Evolutionary conservation across 2,888 invertebrate genomes (phyloP).

Genomic region (Asteroscopus sphinx): DNA sequence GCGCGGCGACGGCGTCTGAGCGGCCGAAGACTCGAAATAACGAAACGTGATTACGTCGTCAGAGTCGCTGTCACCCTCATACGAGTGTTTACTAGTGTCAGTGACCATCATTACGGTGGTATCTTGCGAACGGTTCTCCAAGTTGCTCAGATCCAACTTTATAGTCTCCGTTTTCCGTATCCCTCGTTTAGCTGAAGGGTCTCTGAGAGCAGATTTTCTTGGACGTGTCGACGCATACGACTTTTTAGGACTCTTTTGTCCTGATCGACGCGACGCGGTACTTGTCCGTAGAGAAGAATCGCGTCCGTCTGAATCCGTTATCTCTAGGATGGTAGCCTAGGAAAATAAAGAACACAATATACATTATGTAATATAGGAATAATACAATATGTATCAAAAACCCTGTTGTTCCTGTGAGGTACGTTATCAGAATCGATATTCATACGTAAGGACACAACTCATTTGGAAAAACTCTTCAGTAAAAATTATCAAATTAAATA

Average conservation of each 20-base stretch:
- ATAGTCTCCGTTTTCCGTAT: conserved; percentile 79
- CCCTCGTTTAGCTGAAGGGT: conserved; percentile 65
- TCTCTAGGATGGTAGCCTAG: conserved; percentile 69
- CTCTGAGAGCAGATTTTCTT: conserved; percentile 79
- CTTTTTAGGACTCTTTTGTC: conserved; percentile 32
- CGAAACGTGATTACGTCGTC: conserved; percentile 68
- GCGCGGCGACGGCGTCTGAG: conserved; percentile 68
- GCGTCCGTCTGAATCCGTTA: conserved; percentile 60
- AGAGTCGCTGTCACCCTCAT: conserved; percentile 29
- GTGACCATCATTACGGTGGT: conserved; percentile 53
- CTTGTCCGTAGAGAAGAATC: conserved; percentile 43
- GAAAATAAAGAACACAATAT: conserved; percentile 1
- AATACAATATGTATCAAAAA: no score
- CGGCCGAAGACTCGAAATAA: conserved; percentile 68
- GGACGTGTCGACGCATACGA: conserved; percentile 63
- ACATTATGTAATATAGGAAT: neutral
- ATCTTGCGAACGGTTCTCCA: conserved; percentile 59
- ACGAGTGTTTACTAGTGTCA: conserved; percentile 37
- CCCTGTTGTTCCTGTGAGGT: no score
- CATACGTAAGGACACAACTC: no score
- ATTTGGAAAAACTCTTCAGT: no score
- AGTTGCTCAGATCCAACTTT: conserved; percentile 82
- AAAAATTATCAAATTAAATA: no score
- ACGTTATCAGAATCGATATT: no score
- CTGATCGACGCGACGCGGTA: conserved; percentile 44